Evolutionary conservation across 2,113 vertebrate genomes (phyloP).

Genomic region (Tachysurus fulvidraco): DNA sequence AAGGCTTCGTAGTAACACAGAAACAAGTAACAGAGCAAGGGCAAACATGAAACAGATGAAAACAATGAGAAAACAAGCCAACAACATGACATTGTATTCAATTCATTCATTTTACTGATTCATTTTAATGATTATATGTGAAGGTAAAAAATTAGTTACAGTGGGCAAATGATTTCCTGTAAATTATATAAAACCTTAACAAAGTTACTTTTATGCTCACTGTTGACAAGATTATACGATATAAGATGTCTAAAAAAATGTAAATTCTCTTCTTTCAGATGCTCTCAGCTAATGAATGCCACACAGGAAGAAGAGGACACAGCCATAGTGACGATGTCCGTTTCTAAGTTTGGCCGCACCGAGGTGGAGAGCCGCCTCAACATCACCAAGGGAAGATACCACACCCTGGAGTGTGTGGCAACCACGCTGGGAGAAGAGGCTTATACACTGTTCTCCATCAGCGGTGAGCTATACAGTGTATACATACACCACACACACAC

Average conservation of each 20-base stretch:
- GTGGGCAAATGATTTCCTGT: not conserved
- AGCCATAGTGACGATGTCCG: conserved; percentile 72
- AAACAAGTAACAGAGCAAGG: not conserved
- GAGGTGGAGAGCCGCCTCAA: conserved; percentile 89
- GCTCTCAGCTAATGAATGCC: conserved; percentile 77
- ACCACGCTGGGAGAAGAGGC: conserved; percentile 79
- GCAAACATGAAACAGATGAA: not conserved
- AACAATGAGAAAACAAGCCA: not conserved
- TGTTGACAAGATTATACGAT: not conserved
- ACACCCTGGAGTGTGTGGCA: conserved; percentile 89
- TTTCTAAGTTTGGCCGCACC: conserved; percentile 76
- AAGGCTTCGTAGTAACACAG: not conserved
- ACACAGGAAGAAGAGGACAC: conserved; percentile 76
- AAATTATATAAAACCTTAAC: not conserved
- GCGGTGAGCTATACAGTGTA: conserved; percentile 61
- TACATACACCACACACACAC: conserved; percentile 19
- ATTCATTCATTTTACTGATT: too few species aligned
- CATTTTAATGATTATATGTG: too few species aligned
- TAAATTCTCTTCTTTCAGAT: conserved; percentile 63
- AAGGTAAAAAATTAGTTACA: not conserved
- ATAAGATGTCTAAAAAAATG: not conserved
- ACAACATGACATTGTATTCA: not conserved
- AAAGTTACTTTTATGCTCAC: not conserved
- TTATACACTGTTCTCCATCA: conserved; percentile 87
- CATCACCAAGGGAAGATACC: conserved; percentile 79